Percentiles rank a stretch among this genome's conserved stretches.
Evolutionary conservation across 2,113 vertebrate genomes (phyloP).

Genomic region (Mormoops blainvillei): DNA sequence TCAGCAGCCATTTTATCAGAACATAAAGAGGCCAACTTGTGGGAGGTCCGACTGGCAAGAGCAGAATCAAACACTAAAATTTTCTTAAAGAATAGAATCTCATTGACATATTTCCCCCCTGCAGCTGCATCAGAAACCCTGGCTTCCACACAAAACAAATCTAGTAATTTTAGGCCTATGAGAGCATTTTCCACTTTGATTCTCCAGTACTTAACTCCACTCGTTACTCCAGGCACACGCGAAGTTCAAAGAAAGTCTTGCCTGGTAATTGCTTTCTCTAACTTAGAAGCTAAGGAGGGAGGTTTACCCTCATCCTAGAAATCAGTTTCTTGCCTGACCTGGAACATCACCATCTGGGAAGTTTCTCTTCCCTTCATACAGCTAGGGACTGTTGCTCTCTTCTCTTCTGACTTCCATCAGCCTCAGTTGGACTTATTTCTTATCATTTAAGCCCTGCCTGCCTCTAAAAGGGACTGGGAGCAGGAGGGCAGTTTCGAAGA

Average conservation of each 20-base stretch:
- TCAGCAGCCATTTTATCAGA: slow-evolving; percentile 67
- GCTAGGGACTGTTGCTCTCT: neutral
- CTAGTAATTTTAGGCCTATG: neutral
- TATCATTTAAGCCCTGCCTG: neutral
- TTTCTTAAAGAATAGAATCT: neutral
- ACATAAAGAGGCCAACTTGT: slow-evolving; percentile 56
- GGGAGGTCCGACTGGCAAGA: slow-evolving; percentile 17
- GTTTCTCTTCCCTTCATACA: neutral
- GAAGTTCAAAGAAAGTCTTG: slow-evolving; percentile 40
- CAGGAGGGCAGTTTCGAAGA: neutral
- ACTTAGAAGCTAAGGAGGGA: neutral
- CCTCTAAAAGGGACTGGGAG: neutral
- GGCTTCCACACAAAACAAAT: neutral
- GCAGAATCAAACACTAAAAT: neutral
- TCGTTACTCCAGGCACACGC: slow-evolving; percentile 22
- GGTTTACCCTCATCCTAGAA: neutral
- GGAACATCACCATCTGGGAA: neutral
- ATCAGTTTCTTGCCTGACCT: neutral
- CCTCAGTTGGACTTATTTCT: neutral
- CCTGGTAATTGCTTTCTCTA: slow-evolving; percentile 16
- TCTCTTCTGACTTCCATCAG: neutral
- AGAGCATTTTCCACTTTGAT: slow-evolving; percentile 37
- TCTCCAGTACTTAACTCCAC: slow-evolving; percentile 2
- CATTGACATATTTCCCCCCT: neutral
- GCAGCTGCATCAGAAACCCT: neutral